Percentiles rank a stretch among this genome's conserved stretches.
These are phyloP conservation scores for Aethes cnicana DNA, from an alignment of 2,888 invertebrate genomes.

Conservation along the genomic window DNA sequence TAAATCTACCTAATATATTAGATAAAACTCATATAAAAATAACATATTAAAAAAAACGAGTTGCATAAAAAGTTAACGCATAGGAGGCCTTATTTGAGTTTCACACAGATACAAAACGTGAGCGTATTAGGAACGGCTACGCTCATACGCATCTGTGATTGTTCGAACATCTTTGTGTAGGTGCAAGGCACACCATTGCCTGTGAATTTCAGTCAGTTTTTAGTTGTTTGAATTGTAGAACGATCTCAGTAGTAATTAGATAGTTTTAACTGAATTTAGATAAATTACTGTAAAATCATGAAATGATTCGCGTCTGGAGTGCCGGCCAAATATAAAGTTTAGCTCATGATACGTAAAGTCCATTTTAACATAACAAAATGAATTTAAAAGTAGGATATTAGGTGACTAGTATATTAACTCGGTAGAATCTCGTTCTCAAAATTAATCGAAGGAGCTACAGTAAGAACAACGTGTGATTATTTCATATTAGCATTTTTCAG, in stretches of 20 bases:
- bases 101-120: not conserved
- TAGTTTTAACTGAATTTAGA: constrained; percentile 27
- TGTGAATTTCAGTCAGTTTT: constrained; percentile 4
- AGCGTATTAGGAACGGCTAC: not conserved
- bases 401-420: constrained; percentile 7
- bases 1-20: constrained; percentile 44
- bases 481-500: too few species aligned
- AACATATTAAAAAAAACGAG: not conserved
- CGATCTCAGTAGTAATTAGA: constrained; percentile 28
- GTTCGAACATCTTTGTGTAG: not conserved
- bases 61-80: constrained; percentile 5
- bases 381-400: constrained; percentile 28
- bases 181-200: constrained; percentile 9
- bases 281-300: constrained; percentile 24
- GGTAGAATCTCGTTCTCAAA: constrained; percentile 26
- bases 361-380: constrained; percentile 34
- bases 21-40: constrained; percentile 20
- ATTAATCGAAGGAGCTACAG: constrained; percentile 5
- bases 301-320: constrained; percentile 27
- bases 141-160: not conserved
- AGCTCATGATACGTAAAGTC: constrained; percentile 31
- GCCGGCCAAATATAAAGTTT: constrained; percentile 27
- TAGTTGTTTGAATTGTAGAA: not conserved
- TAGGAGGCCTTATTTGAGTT: constrained; percentile 16
- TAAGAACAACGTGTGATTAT: too few species aligned